A percentile compares a stretch with the other conserved stretches of the same genome.
These are phyloP conservation scores for Lerema accius DNA, from an alignment of 1,140 invertebrate species.

Conservation along the genomic window DNA sequence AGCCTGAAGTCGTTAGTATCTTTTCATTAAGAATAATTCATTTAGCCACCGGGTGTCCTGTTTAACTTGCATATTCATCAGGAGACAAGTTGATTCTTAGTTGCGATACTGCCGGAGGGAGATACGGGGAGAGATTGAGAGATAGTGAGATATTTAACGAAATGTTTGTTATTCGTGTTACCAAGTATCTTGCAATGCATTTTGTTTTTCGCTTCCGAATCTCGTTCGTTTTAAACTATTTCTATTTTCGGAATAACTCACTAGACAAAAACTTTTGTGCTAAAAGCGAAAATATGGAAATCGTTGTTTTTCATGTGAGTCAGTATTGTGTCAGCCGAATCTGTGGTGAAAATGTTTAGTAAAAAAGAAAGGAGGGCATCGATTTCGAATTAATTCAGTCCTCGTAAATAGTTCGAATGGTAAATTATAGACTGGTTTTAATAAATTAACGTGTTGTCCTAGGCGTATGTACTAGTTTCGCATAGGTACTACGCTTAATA, in stretches of 20 bases:
- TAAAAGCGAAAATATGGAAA: slow-evolving; percentile 10
- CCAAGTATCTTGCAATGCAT: slow-evolving; percentile 18
- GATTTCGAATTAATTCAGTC: background rate
- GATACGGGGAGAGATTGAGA: background rate
- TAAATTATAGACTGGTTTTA: background rate
- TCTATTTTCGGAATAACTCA: background rate
- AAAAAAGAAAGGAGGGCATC: background rate
- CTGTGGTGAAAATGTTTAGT: background rate
- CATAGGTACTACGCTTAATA: too few species aligned
- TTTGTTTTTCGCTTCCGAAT: slow-evolving; percentile 17
- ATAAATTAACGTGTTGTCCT: background rate
- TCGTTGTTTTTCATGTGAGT: background rate
- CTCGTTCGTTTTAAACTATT: slow-evolving; percentile 1
- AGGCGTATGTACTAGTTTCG: too few species aligned
- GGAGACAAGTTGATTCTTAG: slow-evolving; percentile 28
- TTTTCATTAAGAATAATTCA: slow-evolving; percentile 30
- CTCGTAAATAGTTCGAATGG: background rate
- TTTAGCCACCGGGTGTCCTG: slow-evolving; percentile 30
- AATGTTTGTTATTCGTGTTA: slow-evolving; percentile 28
- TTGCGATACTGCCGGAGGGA: slow-evolving; percentile 16
- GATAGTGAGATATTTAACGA: slow-evolving; percentile 14
- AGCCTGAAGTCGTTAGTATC: slow-evolving; percentile 24
- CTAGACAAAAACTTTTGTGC: slow-evolving; percentile 12
- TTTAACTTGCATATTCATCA: slow-evolving; percentile 33
- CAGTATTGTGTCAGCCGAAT: background rate